A percentile compares a stretch with the other conserved stretches of the same genome.
phyloP scores from a whole-genome alignment of 2,797 vertebrate species.

The Zalophus californianus region DNA sequence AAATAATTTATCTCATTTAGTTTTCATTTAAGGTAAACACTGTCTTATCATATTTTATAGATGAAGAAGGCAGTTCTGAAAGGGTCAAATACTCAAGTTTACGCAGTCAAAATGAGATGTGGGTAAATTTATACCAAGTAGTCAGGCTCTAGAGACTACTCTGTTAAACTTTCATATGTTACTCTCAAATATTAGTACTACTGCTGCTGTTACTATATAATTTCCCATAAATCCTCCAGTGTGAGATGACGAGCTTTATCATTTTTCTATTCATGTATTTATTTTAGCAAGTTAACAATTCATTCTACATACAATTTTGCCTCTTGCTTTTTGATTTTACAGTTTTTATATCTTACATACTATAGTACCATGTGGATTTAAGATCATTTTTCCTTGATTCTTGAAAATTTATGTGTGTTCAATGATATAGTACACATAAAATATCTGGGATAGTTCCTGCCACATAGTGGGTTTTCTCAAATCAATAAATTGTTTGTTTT shows the following conservation, averaged over 20 bases:
- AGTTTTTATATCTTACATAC: neutral
- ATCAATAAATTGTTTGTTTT: neutral
- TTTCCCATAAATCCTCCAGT: neutral
- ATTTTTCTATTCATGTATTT: neutral
- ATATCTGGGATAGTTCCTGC: neutral
- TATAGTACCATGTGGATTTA: neutral
- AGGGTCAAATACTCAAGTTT: neutral
- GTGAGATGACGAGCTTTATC: neutral
- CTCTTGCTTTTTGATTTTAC: neutral
- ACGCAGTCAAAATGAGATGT: neutral
- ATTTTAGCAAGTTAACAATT: neutral
- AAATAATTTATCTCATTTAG: neutral
- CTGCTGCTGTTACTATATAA: neutral
- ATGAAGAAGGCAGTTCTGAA: neutral
- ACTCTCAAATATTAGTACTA: neutral
- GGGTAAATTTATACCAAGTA: neutral
- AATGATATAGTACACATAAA: neutral
- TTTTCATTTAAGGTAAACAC: neutral
- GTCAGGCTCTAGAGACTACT: neutral
- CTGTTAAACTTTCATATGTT: neutral
- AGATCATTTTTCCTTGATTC: neutral
- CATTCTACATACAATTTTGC: neutral
- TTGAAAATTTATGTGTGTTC: neutral
- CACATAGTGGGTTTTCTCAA: neutral
- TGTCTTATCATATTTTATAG: neutral